These are phyloP conservation scores for Sorex araneus DNA, from an alignment of 2,113 vertebrate species.

Conservation along the genomic window DNA sequence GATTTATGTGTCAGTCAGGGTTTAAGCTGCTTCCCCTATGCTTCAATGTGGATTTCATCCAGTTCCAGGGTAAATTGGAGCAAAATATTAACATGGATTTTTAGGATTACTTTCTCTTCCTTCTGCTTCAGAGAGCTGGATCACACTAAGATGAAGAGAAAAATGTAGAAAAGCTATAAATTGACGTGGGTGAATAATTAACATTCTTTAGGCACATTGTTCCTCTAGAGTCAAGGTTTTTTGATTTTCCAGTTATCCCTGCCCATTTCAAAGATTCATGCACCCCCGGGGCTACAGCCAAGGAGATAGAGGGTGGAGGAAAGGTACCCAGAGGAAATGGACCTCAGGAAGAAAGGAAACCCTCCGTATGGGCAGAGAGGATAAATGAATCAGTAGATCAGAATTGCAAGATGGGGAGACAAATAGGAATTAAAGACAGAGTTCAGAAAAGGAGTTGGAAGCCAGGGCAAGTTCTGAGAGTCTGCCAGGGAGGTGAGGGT, in stretches of 20 bases:
- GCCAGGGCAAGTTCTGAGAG: not conserved
- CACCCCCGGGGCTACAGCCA: not conserved
- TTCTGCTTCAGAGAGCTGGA: not conserved
- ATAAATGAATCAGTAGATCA: not conserved
- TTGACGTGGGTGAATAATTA: conserved; percentile 39
- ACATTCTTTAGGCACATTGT: conserved; percentile 50
- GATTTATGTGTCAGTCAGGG: not conserved
- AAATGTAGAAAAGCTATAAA: conserved; percentile 2
- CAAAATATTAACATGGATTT: conserved; percentile 35
- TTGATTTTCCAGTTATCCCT: conserved; percentile 19
- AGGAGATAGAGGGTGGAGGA: not conserved
- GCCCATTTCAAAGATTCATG: conserved; percentile 44
- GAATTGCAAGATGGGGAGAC: not conserved
- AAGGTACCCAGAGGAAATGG: not conserved
- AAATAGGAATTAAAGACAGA: not conserved
- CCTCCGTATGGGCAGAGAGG: not conserved
- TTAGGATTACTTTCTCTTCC: conserved; percentile 46
- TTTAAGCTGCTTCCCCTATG: conserved; percentile 42
- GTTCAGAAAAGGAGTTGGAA: not conserved
- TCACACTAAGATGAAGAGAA: conserved; percentile 29
- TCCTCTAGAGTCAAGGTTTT: conserved; percentile 29
- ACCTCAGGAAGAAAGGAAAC: not conserved
- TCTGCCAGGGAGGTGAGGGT: not conserved
- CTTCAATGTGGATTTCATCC: conserved; percentile 14
- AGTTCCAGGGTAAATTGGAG: conserved; percentile 19